Evolutionary conservation across 2,888 invertebrate species (phyloP).

Genomic region (Himalopsyche tibetana): DNA sequence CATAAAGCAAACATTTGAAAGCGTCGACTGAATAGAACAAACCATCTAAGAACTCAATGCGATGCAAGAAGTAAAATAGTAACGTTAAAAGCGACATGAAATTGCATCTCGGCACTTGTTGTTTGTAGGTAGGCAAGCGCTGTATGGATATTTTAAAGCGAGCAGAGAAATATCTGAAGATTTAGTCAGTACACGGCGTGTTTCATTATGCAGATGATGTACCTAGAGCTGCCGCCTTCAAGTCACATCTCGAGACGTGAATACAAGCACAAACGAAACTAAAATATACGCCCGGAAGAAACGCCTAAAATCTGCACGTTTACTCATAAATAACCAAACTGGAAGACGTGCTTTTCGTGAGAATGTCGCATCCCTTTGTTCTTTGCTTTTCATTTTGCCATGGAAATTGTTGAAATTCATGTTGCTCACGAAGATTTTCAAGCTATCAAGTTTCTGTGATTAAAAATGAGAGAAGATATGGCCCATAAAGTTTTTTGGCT

Average conservation of each 20-base stretch:
- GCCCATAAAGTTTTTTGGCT: neutral
- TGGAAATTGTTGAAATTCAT: slow-evolving; percentile 30
- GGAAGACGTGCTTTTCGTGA: slow-evolving; percentile 59
- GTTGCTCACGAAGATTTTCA: neutral
- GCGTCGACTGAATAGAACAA: neutral
- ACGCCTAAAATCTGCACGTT: slow-evolving; percentile 65
- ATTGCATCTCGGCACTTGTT: slow-evolving; percentile 34
- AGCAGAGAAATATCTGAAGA: slow-evolving; percentile 47
- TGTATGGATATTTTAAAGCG: slow-evolving; percentile 47
- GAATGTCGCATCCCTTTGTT: slow-evolving; percentile 54
- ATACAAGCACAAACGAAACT: slow-evolving; percentile 62
- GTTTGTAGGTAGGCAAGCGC: slow-evolving; percentile 35
- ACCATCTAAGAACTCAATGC: slow-evolving; percentile 21
- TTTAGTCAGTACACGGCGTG: slow-evolving; percentile 51
- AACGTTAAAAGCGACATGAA: slow-evolving; percentile 33
- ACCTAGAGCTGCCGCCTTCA: slow-evolving; percentile 56
- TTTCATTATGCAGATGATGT: slow-evolving; percentile 66
- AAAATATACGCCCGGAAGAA: slow-evolving; percentile 63
- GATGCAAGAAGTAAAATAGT: slow-evolving; percentile 34
- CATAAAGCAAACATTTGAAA: slow-evolving; percentile 26
- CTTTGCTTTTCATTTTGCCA: slow-evolving; percentile 61
- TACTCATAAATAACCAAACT: slow-evolving; percentile 65
- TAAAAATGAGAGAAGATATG: neutral
- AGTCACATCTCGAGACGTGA: slow-evolving; percentile 62
- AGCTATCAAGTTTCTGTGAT: neutral